Base-by-base conservation (phyloP, 2,888 invertebrate genomes). In the Tortrix viridana region DNA sequence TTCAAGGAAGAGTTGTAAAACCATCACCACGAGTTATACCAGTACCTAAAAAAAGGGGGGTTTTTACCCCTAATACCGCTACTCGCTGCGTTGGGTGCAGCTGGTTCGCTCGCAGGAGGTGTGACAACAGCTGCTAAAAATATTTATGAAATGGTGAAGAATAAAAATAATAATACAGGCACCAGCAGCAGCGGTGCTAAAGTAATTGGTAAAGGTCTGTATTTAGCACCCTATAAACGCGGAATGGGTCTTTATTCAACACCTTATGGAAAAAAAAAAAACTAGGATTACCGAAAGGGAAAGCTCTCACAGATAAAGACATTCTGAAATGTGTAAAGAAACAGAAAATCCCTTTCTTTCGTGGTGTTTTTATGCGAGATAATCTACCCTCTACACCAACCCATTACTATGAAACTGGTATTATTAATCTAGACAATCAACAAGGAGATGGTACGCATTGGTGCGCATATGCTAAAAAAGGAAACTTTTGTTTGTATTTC, bases 341-440 rank as follows among this genome's bases (percentile, higher is more conserved):
- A 6, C 9, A 16, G 44, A 52, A 46, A 37, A 59, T 59, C 0
- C 52, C 59, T 0, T 12, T 18, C 9, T 59, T 59, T 46, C 49
- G 59, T 16, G 59, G 59, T 59, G 37, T 59, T 22, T 59, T 59
- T 14, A 59, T 59, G 59, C 19, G 59, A 7, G 22, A 59, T 9
- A 59, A 5, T 37, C 52, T 59, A 16, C 52, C 50, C 26, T 26
- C 26, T 1, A 3, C 22, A 2, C 9, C 14, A 18, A 46, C 60
- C 0, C 20, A 53, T 32, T 23, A 38, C 19, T 37, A 60, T 18
- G 60, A 60, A 37, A 52, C 37, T 5, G 60, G 60, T 5, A 37
- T 60, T 14, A 38, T 60, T 14, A 60, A 60, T 38, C 53, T 60
- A 12, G 60, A 60, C 37, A 5, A 12, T 1, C 19, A 32, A 7